These are phyloP conservation scores for Listronotus bonariensis DNA, from an alignment of 1,140 invertebrate genomes.

Conservation along the genomic window DNA sequence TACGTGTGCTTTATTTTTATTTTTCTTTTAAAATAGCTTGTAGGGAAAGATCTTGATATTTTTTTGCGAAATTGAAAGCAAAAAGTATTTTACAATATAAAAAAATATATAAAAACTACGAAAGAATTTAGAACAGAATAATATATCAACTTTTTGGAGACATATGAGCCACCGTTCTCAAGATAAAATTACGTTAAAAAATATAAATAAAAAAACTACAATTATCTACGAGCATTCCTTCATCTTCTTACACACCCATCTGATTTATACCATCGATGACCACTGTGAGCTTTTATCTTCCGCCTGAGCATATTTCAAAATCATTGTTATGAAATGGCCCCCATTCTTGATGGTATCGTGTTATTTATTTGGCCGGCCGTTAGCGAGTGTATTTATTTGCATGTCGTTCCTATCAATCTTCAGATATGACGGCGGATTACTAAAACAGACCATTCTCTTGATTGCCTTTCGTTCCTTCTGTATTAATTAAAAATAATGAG, in stretches of 20 bases:
- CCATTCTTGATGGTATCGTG: neutral
- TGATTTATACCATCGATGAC: conserved; percentile 3
- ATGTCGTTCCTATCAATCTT: conserved; percentile 5
- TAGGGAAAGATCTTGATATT: too few species aligned
- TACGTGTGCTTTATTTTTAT: too few species aligned
- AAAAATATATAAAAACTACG: too few species aligned
- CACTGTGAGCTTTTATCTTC: neutral
- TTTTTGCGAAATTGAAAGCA: too few species aligned
- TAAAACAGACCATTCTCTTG: conserved; percentile 9
- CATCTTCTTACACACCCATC: neutral
- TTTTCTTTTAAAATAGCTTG: too few species aligned
- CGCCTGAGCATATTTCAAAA: conserved; percentile 6
- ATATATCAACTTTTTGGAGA: too few species aligned
- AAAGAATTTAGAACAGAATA: too few species aligned
- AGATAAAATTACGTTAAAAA: too few species aligned
- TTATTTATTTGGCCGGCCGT: conserved; percentile 3
- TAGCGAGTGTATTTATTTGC: conserved; percentile 4
- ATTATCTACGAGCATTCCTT: too few species aligned
- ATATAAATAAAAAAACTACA: too few species aligned
- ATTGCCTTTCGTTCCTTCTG: conserved; percentile 1
- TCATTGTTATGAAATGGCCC: neutral
- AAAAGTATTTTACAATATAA: too few species aligned
- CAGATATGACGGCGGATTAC: conserved; percentile 8
- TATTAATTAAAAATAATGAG: conserved; percentile 11
- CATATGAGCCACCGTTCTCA: too few species aligned